Evolutionary conservation across 2,113 vertebrate species (phyloP).

Genomic region (Rhegmatorhina hoffmannsi): DNA sequence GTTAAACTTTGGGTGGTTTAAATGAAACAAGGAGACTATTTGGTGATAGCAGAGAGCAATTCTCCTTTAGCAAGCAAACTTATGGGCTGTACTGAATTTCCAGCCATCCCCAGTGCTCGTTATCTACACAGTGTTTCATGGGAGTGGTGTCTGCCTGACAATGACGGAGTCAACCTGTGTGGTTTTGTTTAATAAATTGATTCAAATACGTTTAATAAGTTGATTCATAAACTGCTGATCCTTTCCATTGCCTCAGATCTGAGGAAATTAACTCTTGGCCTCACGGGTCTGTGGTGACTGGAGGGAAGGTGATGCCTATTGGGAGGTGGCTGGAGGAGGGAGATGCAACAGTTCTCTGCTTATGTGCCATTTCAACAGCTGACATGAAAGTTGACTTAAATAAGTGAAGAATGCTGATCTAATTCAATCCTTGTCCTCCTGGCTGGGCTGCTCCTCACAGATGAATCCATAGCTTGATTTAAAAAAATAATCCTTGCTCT

Average conservation of each 20-base stretch:
- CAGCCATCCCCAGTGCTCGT: background rate
- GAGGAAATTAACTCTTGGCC: background rate
- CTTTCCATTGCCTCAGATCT: background rate
- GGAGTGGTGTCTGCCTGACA: background rate
- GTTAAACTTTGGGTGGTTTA: background rate
- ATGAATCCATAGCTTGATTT: background rate
- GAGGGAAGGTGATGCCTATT: background rate
- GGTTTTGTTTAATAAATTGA: background rate
- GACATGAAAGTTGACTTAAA: background rate
- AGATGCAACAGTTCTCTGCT: background rate
- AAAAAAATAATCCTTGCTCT: background rate
- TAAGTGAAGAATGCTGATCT: background rate
- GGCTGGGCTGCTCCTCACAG: background rate
- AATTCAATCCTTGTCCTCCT: background rate
- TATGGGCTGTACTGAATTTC: background rate
- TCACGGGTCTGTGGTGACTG: rapidly evolving
- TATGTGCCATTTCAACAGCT: background rate
- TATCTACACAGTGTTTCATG: background rate
- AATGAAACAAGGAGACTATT: background rate
- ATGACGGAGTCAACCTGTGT: background rate
- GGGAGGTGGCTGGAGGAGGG: background rate
- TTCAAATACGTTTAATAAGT: background rate
- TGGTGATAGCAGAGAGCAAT: background rate
- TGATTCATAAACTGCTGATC: background rate
- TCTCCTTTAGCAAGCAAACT: background rate